Conservation (phyloP, 2,113 vertebrate genomes). For the Ceyx margarethae region DNA sequence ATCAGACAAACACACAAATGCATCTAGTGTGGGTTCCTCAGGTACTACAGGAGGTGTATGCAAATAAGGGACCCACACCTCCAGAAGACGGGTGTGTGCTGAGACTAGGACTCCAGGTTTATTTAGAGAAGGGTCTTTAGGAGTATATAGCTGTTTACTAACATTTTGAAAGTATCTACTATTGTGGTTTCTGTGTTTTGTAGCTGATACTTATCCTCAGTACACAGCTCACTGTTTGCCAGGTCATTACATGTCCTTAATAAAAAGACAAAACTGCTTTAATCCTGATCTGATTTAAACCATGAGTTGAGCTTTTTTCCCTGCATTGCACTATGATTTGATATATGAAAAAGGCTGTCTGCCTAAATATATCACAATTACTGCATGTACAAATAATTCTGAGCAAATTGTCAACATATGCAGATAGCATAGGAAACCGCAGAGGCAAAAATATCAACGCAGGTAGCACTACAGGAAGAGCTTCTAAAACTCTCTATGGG, state of each 20-base stretch:
- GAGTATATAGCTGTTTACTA: neutral
- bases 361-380: neutral
- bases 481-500: neutral
- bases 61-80: rapidly evolving
- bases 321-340: neutral
- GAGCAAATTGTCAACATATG: neutral
- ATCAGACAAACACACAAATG: rapidly evolving
- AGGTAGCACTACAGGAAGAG: neutral
- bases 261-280: neutral
- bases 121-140: neutral
- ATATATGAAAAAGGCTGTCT: neutral
- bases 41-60: neutral
- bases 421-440: neutral
- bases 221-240: neutral
- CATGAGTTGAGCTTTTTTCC: neutral
- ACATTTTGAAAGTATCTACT: neutral
- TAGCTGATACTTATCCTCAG: neutral
- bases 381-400: neutral
- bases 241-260: neutral
- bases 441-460: neutral
- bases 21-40: neutral
- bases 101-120: neutral
- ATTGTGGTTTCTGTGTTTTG: neutral
- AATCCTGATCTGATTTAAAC: neutral
- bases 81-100: neutral